Evolutionary conservation across 2,888 invertebrate genomes (phyloP), one percentile per base, ranked within the genome.

Genomic region (Lingula anatina): DNA sequence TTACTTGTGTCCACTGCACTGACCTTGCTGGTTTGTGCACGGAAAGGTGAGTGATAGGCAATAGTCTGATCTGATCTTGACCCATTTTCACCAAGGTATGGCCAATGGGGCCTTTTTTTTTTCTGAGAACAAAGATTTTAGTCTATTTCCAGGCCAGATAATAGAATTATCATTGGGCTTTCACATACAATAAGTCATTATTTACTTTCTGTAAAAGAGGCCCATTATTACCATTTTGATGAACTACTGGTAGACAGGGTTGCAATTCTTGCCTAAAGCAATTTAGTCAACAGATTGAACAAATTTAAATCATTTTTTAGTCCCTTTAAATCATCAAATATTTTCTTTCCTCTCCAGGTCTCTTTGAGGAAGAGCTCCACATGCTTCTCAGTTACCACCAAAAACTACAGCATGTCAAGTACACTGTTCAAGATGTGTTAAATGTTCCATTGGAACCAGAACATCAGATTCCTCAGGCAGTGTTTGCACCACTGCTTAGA

Each of bases 11-110:
- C 61, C 31, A 56, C 57, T 7, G 60, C 73, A 0, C 57, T 75
- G 35, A 60, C 58, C 20, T 56, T 71, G 18, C 62, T 75, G 5
- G 60, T 64, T 26, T 71, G 65, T 53, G 54, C 68, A 7, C 62
- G 68, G 51, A 62, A 69, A 56, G 73, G 75, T 73, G 53, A 53
- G 59, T 49, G 5, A 24, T n/a, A n/a, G n/a, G n/a, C n/a, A 26
- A 23, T 35, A n/a, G n/a, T n/a, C n/a, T n/a, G n/a, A n/a, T n/a
- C n/a, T n/a, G n/a, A n/a, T n/a, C n/a, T n/a, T n/a, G n/a, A n/a
- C n/a, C n/a, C n/a, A n/a, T n/a, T n/a, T n/a, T n/a, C n/a, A n/a
- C n/a, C n/a, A n/a, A n/a, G n/a, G n/a, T n/a, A n/a, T n/a, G n/a
- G n/a, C n/a, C n/a, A n/a, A n/a, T n/a, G n/a, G n/a, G 5, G n/a